Evolutionary conservation across 2,888 invertebrate species (phyloP), one percentile per base, ranked within the genome.

Genomic region (Cataglyphis cursor): DNA sequence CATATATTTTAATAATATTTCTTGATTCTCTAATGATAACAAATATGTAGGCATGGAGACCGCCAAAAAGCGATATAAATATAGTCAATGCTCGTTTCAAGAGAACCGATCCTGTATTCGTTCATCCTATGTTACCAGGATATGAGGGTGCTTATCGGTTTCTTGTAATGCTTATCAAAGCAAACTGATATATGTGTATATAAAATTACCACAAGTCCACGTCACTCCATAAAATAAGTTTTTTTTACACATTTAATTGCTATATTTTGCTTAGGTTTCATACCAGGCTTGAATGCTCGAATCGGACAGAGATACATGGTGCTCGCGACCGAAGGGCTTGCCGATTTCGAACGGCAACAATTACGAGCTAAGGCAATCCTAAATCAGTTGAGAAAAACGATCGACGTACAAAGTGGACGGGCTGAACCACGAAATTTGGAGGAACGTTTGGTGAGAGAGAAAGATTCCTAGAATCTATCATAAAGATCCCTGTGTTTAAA

Each of bases 251-350:
- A 44, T n/a, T 31, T 6, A 21, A 10, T 59, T 21, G n/a, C 15
- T n/a, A 10, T 3, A 28, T 24, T 24, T 28, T 62, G 10, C 5
- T 0, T 91, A 97, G 97, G 97, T 83, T 97, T 96, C 92, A 95
- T 97, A 64, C 97, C 97, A 4, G 96, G 96, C 88, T 93, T 97
- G 89, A 96, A 96, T 91, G 96, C 96, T 4, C 96, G 96, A 92
- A 96, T 96, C 89, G 97, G 97, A 0, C 97, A 97, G 93, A 96
- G 97, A 64, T 97, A 96, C 94, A 96, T 97, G 1, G 97, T 97
- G 9, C 96, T 96, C 62, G 97, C 97, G 0, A 97, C 97, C 0
- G 97, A 97, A 93, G 97, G 97, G 0, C 93, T 98, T 38, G 96
- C 97, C 0, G 96, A 97, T 92, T 97, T 97, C 91, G 97, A 97